Base-by-base conservation (phyloP, 2,113 vertebrate genomes). In the Entelurus aequoreus region DNA sequence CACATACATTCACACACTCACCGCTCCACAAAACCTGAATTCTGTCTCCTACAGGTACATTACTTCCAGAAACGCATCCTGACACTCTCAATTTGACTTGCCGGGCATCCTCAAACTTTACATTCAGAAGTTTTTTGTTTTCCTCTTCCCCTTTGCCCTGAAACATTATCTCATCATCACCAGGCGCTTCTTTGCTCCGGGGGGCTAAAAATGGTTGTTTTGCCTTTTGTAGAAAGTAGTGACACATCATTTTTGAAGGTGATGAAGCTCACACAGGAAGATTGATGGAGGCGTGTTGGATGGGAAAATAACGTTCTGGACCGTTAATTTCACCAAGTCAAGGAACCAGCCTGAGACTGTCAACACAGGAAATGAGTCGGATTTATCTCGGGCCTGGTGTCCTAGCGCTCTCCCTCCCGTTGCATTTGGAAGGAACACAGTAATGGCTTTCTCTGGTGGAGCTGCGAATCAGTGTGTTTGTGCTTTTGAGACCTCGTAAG, bases 221-320 rank as follows among this genome's bases (percentile, higher is more conserved):
- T 80, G 66, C 75, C 74, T 78, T 78, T 80, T 76, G 66, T 73
- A 59, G 19, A 73, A 84, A 84, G 79, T 64, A 71, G 62, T 75
- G 76, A 77, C 79, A 82, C 68, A 66, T 84, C 75, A 80, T 83
- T 86, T 81, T 79, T 79, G 69, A 71, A 82, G 82, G 66, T 53
- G 76, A 86, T 79, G 84, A 85, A 77, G 69, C 77, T 40, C 74
- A 70, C 68, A 65, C 70, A 36, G 59, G 38, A 71, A 86, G 81
- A 89, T 83, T 88, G 84, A 88, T 89, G 75, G 81, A 67, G 59
- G 75, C 75, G 83, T 88, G 83, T 81, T 87, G 85, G 81, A 84
- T 78, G 79, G 71, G 79, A 85, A 86, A 86, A 85, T 87, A 83
- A 83, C 74, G 78, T 88, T 88, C 81, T 80, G 78, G 80, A 71